A percentile compares a stretch with the other conserved stretches of the same genome.
These are phyloP conservation scores for Abrostola triplasia DNA, from an alignment of 2,888 invertebrate genomes.

Conservation along the genomic window DNA sequence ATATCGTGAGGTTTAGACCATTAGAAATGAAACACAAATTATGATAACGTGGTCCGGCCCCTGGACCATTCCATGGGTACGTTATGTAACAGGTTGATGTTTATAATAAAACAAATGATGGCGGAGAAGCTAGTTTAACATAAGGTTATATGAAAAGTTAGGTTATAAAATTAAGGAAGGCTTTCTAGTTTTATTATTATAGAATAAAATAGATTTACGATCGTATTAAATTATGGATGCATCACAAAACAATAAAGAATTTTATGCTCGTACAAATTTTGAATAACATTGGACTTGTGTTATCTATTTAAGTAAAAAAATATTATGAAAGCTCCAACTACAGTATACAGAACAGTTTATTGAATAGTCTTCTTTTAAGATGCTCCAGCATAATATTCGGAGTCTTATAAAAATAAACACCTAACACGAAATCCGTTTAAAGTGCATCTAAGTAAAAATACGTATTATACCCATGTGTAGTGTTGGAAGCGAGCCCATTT, in stretches of 20 bases:
- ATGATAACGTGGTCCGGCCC: constrained; percentile 3
- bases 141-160: not conserved
- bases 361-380: not conserved
- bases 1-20: constrained; percentile 19
- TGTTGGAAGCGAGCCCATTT: constrained; percentile 59
- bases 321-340: not conserved
- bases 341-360: not conserved
- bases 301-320: too few species aligned
- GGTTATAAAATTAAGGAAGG: not conserved
- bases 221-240: constrained; percentile 24
- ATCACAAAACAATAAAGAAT: constrained; percentile 34
- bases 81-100: not conserved
- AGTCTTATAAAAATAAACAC: constrained; percentile 48
- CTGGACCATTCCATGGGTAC: not conserved
- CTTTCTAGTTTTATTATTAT: not conserved
- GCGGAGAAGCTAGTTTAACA: not conserved
- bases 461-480: constrained; percentile 49
- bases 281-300: too few species aligned
- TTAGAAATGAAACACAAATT: constrained; percentile 15
- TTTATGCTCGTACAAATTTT: constrained; percentile 31
- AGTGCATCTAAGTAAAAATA: constrained; percentile 57
- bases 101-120: constrained; percentile 2
- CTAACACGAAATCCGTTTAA: constrained; percentile 50
- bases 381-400: constrained; percentile 25
- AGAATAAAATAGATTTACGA: constrained; percentile 8